phyloP scores from a whole-genome alignment of 2,113 vertebrate genomes.

The Myrmophylax atrothorax region DNA sequence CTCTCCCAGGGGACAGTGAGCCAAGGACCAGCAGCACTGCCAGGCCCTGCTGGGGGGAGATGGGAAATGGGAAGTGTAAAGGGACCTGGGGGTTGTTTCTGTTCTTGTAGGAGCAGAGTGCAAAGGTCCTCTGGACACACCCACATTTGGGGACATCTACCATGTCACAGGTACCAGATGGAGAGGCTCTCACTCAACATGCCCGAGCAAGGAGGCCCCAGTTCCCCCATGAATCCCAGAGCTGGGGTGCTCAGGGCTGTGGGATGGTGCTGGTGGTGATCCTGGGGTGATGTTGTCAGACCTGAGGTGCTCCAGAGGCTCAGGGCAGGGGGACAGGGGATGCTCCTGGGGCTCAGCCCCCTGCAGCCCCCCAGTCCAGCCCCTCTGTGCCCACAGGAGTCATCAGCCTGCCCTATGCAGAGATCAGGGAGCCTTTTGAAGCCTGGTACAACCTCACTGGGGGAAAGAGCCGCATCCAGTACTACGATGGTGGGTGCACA shows the following conservation, averaged over 20 bases:
- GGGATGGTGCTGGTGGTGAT: neutral
- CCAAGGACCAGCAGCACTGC: neutral
- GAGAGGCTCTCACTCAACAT: neutral
- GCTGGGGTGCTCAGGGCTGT: fast-evolving
- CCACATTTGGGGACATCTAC: conserved; percentile 28
- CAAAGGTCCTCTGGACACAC: neutral
- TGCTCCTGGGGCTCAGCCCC: neutral
- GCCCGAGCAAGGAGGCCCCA: neutral
- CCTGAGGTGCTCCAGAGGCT: neutral
- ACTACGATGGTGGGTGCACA: conserved; percentile 68
- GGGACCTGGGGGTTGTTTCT: fast-evolving
- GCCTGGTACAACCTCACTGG: conserved; percentile 77
- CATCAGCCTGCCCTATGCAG: conserved; percentile 79
- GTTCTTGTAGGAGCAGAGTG: neutral
- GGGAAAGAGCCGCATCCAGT: conserved; percentile 77
- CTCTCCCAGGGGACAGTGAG: neutral
- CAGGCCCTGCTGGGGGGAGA: neutral
- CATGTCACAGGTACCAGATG: neutral
- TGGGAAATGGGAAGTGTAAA: neutral
- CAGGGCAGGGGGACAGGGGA: neutral
- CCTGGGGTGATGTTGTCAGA: fast-evolving
- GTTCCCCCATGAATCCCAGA: fast-evolving
- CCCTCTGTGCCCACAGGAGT: conserved; percentile 49
- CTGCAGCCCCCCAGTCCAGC: fast-evolving
- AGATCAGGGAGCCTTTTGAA: conserved; percentile 84